Evolutionary conservation across 37 sponge, comb jelly and placozoan species (phyloP), one percentile per base, ranked within the genome.

Genomic region (Agelas oroides): DNA sequence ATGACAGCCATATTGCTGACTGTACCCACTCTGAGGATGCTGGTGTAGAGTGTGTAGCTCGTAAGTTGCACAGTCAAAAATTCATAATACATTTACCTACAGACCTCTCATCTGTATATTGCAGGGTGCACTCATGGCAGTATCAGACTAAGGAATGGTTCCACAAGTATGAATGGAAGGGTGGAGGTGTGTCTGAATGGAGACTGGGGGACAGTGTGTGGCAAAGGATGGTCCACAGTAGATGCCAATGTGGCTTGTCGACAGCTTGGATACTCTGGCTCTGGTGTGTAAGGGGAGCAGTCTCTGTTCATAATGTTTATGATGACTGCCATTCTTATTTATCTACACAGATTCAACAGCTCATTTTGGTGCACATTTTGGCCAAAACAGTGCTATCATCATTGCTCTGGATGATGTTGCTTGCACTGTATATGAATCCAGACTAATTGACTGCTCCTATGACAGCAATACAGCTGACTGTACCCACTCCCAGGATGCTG

Each of bases 71-170:
- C n/a, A n/a, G n/a, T n/a, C n/a, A n/a, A n/a, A n/a, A n/a, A n/a
- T n/a, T n/a, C n/a, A n/a, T n/a, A n/a, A n/a, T n/a, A n/a, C n/a
- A n/a, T n/a, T n/a, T n/a, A n/a, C n/a, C n/a, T n/a, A n/a, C n/a
- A n/a, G n/a, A n/a, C n/a, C n/a, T n/a, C n/a, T n/a, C n/a, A n/a
- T n/a, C n/a, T n/a, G n/a, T 8, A 46, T 46, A 46, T 61, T 61
- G 62, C 62, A 61, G 62, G 62, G 14, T 61, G 73, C 37, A 58
- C 62, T 39, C 41, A 79, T 23, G 79, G 79, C 28, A 61, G 32
- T 17, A 46, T 46, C 46, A 46, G 46, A 32, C 6, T 64, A 6
- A 32, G 30, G 30, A 8, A 8, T 32, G 66, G 66, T 32, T 32
- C 31, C 8, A 32, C 31, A 12, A 6, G 6, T 30, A 11, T 32